Conservation (phyloP, 2,888 invertebrate species). For the Camponotus fellah region DNA sequence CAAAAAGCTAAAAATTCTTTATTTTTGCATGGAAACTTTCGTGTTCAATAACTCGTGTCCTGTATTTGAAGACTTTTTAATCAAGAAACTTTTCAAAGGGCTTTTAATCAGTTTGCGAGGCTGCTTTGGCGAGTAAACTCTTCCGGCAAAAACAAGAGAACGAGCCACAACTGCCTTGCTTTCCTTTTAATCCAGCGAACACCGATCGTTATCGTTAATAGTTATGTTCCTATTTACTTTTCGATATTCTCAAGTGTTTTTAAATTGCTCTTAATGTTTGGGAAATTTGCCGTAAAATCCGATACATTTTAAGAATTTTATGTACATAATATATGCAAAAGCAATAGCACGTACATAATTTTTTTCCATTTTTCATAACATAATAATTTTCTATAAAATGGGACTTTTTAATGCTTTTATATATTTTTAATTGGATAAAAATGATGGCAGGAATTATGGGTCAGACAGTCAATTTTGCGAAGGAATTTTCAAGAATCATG, state of each 20-base stretch:
- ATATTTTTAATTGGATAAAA: conserved; percentile 12
- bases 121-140: conserved; percentile 48
- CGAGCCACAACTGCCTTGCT: conserved; percentile 25
- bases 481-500: background rate
- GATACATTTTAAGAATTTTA: background rate
- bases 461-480: background rate
- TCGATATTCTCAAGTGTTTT: background rate
- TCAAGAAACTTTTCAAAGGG: conserved; percentile 57
- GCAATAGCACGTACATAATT: too few relatives aligned
- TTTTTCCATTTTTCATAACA: background rate
- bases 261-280: background rate
- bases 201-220: conserved; percentile 41
- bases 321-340: background rate
- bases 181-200: conserved; percentile 31
- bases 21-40: conserved; percentile 44
- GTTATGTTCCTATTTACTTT: conserved; percentile 25
- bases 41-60: conserved; percentile 52
- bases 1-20: conserved; percentile 31
- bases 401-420: background rate
- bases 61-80: conserved; percentile 59
- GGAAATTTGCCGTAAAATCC: background rate
- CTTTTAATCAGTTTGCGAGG: conserved; percentile 60
- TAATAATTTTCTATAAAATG: background rate
- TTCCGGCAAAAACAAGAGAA: conserved; percentile 46
- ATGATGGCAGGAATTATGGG: background rate